Conservation (phyloP, 2,797 vertebrate genomes). For the Sylvia borin region DNA sequence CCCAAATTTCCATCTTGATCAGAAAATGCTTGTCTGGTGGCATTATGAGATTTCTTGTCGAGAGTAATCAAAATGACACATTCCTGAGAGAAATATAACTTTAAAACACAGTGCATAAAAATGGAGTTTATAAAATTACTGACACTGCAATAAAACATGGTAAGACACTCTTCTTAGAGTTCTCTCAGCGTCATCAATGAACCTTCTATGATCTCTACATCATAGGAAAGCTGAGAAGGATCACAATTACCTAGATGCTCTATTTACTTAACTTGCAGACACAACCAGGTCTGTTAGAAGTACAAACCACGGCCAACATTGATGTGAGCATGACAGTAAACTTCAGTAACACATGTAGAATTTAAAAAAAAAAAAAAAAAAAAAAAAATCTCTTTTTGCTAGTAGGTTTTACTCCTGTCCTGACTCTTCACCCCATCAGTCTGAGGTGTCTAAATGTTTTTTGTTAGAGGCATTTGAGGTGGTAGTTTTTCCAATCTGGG, state of each 20-base stretch:
- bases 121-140: background rate
- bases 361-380: background rate
- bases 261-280: background rate
- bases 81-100: slow-evolving; percentile 14
- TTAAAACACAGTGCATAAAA: slow-evolving; percentile 44
- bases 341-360: background rate
- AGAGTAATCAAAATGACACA: slow-evolving; percentile 12
- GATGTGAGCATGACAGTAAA: background rate
- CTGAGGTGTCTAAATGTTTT: background rate
- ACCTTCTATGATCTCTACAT: background rate
- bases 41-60: background rate
- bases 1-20: slow-evolving; percentile 1
- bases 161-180: background rate
- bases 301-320: background rate
- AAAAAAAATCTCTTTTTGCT: background rate
- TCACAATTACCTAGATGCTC: background rate
- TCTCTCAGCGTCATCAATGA: background rate
- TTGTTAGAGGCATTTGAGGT: fast-evolving
- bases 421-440: background rate
- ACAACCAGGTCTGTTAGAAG: background rate
- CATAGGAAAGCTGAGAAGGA: background rate
- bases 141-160: background rate
- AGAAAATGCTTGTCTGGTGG: background rate
- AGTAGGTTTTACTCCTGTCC: background rate
- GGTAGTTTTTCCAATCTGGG: background rate